Evolutionary conservation across 2,888 invertebrate genomes (phyloP).

Genomic region (Lasioglossum zephyrum): DNA sequence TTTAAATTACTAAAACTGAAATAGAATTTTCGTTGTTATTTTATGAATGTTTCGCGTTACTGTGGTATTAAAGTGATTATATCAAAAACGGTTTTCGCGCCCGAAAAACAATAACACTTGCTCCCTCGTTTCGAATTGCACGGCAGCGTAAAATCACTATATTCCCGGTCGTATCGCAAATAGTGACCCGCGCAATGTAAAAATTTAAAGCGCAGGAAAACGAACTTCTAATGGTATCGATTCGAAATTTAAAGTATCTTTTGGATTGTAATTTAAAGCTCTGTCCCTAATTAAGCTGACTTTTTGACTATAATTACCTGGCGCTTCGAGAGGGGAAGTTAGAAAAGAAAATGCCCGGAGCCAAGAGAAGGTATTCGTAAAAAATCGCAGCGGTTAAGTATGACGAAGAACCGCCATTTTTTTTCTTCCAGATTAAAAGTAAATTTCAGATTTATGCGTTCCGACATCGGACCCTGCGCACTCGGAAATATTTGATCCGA

Average conservation of each 20-base stretch:
- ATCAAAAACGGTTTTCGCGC: neutral
- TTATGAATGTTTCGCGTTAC: neutral
- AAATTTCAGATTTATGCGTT: slow-evolving; percentile 36
- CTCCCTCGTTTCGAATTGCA: neutral
- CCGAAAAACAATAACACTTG: neutral
- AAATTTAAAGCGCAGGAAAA: neutral
- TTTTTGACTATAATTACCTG: slow-evolving; percentile 47
- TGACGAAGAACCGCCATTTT: slow-evolving; percentile 46
- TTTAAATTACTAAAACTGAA: neutral
- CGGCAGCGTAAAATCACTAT: neutral
- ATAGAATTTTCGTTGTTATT: neutral
- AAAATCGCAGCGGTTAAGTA: slow-evolving; percentile 51
- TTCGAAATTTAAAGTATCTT: neutral
- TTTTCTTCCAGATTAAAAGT: slow-evolving; percentile 42
- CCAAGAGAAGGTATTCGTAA: slow-evolving; percentile 20
- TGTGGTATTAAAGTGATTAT: neutral
- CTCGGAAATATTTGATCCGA: slow-evolving; percentile 26
- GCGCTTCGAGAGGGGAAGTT: slow-evolving; percentile 8
- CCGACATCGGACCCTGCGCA: neutral
- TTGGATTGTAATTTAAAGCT: neutral
- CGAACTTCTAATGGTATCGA: neutral
- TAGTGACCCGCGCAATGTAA: neutral
- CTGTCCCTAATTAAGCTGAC: slow-evolving; percentile 52
- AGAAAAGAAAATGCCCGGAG: slow-evolving; percentile 33
- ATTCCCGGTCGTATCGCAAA: neutral